A percentile compares a stretch with the other conserved stretches of the same genome.
Conservation (phyloP, 1,140 invertebrate species). For the Forficula auricularia region DNA sequence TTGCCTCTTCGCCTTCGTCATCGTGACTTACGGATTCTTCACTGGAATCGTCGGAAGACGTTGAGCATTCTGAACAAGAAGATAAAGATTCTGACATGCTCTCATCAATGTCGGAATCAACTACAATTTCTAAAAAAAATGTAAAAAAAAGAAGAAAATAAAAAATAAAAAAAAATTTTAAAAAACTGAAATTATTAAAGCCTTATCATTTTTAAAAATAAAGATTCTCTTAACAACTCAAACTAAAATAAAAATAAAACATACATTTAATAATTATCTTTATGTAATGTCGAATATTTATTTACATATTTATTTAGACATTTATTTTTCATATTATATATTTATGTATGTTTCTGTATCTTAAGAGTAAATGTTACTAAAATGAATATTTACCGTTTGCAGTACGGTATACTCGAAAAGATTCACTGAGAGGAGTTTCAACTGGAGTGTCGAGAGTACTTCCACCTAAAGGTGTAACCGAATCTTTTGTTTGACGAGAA, state of each 20-base stretch:
- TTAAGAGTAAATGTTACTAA: too few species aligned
- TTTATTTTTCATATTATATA: too few species aligned
- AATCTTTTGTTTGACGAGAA: constrained; percentile 16
- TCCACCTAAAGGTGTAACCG: neutral
- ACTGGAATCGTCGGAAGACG: neutral
- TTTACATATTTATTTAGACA: too few species aligned
- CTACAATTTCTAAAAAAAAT: constrained; percentile 15
- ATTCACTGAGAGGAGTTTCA: constrained; percentile 24
- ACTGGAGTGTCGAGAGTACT: neutral
- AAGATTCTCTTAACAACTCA: too few species aligned
- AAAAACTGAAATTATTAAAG: constrained; percentile 1
- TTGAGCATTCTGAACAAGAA: constrained; percentile 15
- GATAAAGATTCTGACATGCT: constrained; percentile 22
- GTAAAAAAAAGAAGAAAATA: constrained; percentile 6
- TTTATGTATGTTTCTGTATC: too few species aligned
- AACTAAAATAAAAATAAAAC: too few species aligned
- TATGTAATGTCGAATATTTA: too few species aligned
- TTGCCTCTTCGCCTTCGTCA: too few species aligned
- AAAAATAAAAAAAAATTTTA: constrained; percentile 1
- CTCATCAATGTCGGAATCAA: constrained; percentile 22
- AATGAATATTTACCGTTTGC: constrained; percentile 25
- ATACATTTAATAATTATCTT: too few species aligned
- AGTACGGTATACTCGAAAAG: constrained; percentile 35
- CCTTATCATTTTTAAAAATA: constrained; percentile 1
- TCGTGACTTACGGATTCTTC: too few species aligned